These are phyloP conservation scores for Brachirus orientalis DNA, from an alignment of 2,113 vertebrate genomes.

Conservation along the genomic window DNA sequence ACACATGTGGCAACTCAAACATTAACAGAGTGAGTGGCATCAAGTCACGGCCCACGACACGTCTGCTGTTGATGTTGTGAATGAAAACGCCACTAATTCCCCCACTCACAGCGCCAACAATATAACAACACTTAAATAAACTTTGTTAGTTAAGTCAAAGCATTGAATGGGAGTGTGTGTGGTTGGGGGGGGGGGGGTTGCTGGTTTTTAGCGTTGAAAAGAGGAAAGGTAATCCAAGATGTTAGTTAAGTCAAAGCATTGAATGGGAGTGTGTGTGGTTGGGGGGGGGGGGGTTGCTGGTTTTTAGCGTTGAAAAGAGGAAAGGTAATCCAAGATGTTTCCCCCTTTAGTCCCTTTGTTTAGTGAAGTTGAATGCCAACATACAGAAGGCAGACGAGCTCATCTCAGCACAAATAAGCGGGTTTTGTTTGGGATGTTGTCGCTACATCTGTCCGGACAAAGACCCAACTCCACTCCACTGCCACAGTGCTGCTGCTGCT, in stretches of 20 bases:
- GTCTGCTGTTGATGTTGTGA: conserved; percentile 27
- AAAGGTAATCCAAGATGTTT: conserved; percentile 78
- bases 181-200: conserved; percentile 17
- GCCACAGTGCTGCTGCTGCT: conserved; percentile 80
- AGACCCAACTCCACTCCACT: conserved; percentile 88
- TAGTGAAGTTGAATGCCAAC: conserved; percentile 81
- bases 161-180: conserved; percentile 40
- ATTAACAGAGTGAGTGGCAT: conserved; percentile 10
- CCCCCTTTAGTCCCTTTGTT: conserved; percentile 63
- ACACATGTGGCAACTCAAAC: not conserved
- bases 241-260: conserved; percentile 59
- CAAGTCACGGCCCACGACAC: conserved; percentile 9
- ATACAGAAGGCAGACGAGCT: conserved; percentile 82
- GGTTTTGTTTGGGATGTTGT: conserved; percentile 90
- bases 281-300: conserved; percentile 16
- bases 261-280: conserved; percentile 44
- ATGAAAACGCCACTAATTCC: conserved; percentile 57
- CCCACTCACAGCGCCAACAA: conserved; percentile 49
- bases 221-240: too few relatives aligned
- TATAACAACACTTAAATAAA: conserved; percentile 70
- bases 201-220: conserved; percentile 69
- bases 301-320: conserved; percentile 61
- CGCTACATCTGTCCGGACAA: conserved; percentile 87
- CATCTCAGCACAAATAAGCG: conserved; percentile 88
- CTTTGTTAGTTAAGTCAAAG: conserved; percentile 65